These are phyloP conservation scores for Pseudorhombus dupliciocellatus DNA, from an alignment of 2,113 vertebrate species.

Conservation along the genomic window DNA sequence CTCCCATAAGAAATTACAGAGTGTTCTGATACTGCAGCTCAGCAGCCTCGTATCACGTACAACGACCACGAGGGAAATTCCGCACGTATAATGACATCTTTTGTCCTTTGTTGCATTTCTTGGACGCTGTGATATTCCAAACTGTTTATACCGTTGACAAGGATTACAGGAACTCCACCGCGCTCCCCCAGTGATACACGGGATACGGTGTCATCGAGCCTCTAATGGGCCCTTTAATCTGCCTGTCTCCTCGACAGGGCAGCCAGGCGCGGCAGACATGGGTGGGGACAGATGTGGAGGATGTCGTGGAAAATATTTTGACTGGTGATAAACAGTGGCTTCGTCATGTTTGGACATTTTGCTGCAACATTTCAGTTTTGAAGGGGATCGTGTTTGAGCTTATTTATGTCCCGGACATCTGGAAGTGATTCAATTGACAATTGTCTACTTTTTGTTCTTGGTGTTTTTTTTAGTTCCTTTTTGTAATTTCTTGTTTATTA, in stretches of 20 bases:
- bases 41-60: slow-evolving; percentile 47
- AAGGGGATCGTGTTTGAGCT: slow-evolving; percentile 50
- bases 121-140: slow-evolving; percentile 43
- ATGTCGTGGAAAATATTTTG: slow-evolving; percentile 72
- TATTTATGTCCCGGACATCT: slow-evolving; percentile 56
- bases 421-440: slow-evolving; percentile 46
- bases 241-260: slow-evolving; percentile 61
- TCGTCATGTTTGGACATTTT: slow-evolving; percentile 75
- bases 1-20: slow-evolving; percentile 55
- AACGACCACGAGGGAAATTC: slow-evolving; percentile 47
- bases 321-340: slow-evolving; percentile 72
- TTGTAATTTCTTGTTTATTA: background rate
- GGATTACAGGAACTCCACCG: slow-evolving; percentile 52
- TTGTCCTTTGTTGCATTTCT: slow-evolving; percentile 32
- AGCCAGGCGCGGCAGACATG: slow-evolving; percentile 48
- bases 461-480: background rate
- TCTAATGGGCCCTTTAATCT: slow-evolving; percentile 72
- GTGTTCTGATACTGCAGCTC: slow-evolving; percentile 37
- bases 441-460: background rate
- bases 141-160: slow-evolving; percentile 62
- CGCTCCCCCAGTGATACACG: slow-evolving; percentile 31
- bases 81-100: slow-evolving; percentile 56
- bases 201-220: slow-evolving; percentile 56
- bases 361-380: slow-evolving; percentile 67
- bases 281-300: slow-evolving; percentile 63